Percentiles rank a stretch among this genome's conserved stretches.
Conservation (phyloP, 2,797 vertebrate genomes). For the Tapera naevia region DNA sequence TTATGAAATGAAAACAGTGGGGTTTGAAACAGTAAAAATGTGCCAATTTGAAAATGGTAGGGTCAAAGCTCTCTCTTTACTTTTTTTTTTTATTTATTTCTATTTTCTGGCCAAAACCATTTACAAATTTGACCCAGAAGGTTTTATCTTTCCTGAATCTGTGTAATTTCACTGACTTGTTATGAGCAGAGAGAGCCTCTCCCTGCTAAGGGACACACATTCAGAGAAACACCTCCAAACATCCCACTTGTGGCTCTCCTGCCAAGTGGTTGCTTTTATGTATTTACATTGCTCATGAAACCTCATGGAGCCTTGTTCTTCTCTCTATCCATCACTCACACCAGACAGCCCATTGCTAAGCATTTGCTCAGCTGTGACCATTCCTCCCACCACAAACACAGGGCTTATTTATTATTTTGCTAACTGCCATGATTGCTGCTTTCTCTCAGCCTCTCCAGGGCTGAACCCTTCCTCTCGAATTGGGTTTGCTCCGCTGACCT, state of each 20-base stretch:
- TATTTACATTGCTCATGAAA: background rate
- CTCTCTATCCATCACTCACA: background rate
- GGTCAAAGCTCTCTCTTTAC: background rate
- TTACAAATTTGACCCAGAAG: background rate
- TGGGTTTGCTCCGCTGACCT: background rate
- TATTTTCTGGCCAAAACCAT: background rate
- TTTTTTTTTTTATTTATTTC: background rate
- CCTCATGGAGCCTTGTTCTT: background rate
- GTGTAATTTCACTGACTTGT: background rate
- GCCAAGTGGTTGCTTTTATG: background rate
- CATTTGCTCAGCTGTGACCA: conserved; percentile 9
- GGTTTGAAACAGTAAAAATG: background rate
- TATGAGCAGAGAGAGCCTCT: background rate
- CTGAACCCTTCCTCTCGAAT: background rate
- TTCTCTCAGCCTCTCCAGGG: background rate
- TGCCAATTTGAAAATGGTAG: conserved; percentile 6
- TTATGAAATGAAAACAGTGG: background rate
- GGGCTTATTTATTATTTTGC: background rate
- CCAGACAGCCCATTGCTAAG: background rate
- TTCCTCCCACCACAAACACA: background rate
- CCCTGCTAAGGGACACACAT: background rate
- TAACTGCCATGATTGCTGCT: background rate
- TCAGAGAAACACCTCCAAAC: background rate
- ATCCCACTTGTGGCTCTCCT: background rate
- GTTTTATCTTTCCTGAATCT: background rate